phyloP scores from a whole-genome alignment of 2,888 invertebrate species.

The Acheta domesticus region DNA sequence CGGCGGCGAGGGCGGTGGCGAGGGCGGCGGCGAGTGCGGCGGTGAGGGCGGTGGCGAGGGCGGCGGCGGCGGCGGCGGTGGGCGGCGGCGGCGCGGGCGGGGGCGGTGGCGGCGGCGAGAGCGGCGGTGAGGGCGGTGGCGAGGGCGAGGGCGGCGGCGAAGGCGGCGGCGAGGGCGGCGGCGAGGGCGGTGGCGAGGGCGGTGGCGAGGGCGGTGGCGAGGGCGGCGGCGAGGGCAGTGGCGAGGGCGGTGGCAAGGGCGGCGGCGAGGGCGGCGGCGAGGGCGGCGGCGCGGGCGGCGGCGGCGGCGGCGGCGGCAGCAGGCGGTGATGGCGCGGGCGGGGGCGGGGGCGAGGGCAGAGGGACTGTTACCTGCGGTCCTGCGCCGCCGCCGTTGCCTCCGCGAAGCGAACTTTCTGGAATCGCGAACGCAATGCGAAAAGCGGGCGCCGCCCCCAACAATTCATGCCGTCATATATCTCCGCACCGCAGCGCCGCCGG shows the following conservation, averaged over 20 bases:
- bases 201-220: background rate
- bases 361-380: background rate
- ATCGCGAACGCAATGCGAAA: background rate
- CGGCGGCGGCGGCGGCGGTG: background rate
- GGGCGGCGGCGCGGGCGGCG: background rate
- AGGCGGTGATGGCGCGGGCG: background rate
- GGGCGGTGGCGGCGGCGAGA: background rate
- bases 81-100: background rate
- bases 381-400: background rate
- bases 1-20: background rate
- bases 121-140: background rate
- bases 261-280: background rate
- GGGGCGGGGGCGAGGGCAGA: background rate
- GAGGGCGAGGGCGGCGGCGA: background rate
- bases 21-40: background rate
- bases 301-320: background rate
- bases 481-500: too few relatives aligned
- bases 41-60: background rate
- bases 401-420: background rate
- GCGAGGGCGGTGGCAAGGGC: background rate
- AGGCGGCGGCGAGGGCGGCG: background rate
- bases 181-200: background rate
- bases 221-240: background rate
- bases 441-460: background rate
- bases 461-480: constrained; percentile 1